Percentiles rank a stretch among this genome's conserved stretches.
Evolutionary conservation across 2,113 vertebrate genomes (phyloP).

Genomic region (Pelodiscus sinensis): DNA sequence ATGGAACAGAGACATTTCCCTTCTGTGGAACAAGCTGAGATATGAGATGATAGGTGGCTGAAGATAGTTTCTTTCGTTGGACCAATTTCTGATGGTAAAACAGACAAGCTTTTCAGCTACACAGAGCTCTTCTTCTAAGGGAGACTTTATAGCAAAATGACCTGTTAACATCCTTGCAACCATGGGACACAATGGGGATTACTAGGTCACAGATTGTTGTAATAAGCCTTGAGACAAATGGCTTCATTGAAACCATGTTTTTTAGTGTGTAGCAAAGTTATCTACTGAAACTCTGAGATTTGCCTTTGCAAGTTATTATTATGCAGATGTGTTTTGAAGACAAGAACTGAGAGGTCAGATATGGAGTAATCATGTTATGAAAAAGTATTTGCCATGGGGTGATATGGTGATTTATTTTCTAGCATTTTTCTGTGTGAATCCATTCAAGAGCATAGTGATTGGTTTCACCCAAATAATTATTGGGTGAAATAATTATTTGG

Average conservation of each 20-base stretch:
- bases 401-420: background rate
- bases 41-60: background rate
- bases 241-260: background rate
- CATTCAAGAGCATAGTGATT: background rate
- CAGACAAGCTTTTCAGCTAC: background rate
- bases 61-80: background rate
- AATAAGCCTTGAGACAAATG: background rate
- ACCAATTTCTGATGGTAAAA: background rate
- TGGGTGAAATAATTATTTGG: too few species aligned
- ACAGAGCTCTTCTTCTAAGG: background rate
- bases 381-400: background rate
- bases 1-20: background rate
- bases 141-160: background rate
- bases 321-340: background rate
- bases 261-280: background rate
- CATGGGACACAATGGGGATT: background rate
- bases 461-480: background rate
- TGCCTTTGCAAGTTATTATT: background rate
- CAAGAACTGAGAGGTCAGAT: background rate
- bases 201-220: background rate
- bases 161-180: background rate
- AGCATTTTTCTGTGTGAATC: background rate
- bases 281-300: background rate
- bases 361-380: background rate
- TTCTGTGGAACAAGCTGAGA: accelerated